phyloP scores from a whole-genome alignment of 64 coral and sea anemone genomes.

The Astreopora myriophthalma region DNA sequence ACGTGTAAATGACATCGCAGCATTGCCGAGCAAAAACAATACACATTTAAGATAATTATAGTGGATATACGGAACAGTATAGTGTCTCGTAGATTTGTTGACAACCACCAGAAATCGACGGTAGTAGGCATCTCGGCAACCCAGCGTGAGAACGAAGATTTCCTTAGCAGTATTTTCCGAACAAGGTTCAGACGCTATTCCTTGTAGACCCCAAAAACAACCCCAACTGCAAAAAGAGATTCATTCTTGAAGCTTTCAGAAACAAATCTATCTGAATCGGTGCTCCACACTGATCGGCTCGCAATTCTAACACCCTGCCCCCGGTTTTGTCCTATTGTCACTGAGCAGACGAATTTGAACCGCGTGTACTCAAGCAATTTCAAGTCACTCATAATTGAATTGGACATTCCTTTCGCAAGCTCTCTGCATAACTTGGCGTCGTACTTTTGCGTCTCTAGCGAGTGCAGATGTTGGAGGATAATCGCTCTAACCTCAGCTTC shows the following conservation, averaged over 20 bases:
- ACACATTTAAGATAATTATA: no score
- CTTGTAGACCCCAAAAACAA: constrained; percentile 75
- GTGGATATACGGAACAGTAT: no score
- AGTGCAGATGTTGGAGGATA: constrained; percentile 69
- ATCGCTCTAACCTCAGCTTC: constrained; percentile 65
- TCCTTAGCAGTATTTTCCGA: no score
- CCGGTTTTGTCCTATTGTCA: constrained; percentile 79
- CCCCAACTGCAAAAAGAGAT: constrained; percentile 77
- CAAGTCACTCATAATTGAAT: constrained; percentile 78
- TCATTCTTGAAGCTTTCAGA: constrained; percentile 74
- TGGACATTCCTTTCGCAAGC: constrained; percentile 67
- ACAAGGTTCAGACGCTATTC: no score
- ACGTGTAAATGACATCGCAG: background rate
- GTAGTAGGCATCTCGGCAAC: no score
- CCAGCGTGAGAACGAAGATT: no score
- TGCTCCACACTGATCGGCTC: constrained; percentile 84
- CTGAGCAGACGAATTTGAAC: constrained; percentile 84
- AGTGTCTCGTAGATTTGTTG: no score
- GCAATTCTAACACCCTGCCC: constrained; percentile 78
- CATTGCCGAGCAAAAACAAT: background rate
- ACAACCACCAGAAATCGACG: no score
- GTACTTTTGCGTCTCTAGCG: constrained; percentile 64
- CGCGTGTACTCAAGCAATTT: constrained; percentile 67
- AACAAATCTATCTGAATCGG: constrained; percentile 74
- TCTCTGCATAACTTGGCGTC: constrained; percentile 72